Percentiles rank a stretch among this genome's conserved stretches.
Conservation (phyloP, 2,113 vertebrate species). For the Pagrus major region DNA sequence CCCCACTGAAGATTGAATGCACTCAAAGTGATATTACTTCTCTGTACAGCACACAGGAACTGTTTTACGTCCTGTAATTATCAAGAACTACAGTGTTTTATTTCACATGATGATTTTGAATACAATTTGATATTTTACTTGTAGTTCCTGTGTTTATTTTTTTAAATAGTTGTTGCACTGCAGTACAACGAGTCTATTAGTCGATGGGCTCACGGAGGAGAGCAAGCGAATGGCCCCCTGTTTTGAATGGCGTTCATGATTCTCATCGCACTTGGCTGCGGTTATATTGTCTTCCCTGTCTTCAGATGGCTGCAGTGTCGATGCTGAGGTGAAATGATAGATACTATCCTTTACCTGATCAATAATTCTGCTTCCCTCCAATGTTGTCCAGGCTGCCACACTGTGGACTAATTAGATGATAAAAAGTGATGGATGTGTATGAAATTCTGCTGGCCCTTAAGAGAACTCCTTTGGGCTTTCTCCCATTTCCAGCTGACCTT, state of each 20-base stretch:
- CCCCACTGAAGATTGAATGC: no score
- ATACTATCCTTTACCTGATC: conserved; percentile 93
- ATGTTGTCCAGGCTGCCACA: conserved; percentile 91
- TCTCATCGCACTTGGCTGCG: conserved; percentile 69
- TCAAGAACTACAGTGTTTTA: no score
- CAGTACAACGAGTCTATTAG: conserved; percentile 35
- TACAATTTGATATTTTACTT: neutral
- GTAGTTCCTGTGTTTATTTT: neutral
- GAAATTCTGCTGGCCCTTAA: conserved; percentile 89
- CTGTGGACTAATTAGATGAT: conserved; percentile 97
- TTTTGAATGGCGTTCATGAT: conserved; percentile 47
- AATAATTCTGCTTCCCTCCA: conserved; percentile 87
- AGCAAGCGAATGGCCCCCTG: conserved; percentile 48
- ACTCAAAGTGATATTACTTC: neutral
- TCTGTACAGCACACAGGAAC: neutral
- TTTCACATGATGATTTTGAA: neutral
- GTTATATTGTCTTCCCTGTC: conserved; percentile 71
- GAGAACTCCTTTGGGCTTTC: conserved; percentile 89
- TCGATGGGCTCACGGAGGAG: conserved; percentile 28
- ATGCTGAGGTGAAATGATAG: conserved; percentile 88
- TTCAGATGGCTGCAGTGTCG: conserved; percentile 64
- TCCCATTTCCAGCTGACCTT: conserved; percentile 95
- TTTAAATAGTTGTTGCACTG: neutral
- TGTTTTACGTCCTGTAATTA: no score
- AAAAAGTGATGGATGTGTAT: conserved; percentile 98